Conservation (phyloP, 1,140 invertebrate genomes). For the Philopotamus ludificatus region DNA sequence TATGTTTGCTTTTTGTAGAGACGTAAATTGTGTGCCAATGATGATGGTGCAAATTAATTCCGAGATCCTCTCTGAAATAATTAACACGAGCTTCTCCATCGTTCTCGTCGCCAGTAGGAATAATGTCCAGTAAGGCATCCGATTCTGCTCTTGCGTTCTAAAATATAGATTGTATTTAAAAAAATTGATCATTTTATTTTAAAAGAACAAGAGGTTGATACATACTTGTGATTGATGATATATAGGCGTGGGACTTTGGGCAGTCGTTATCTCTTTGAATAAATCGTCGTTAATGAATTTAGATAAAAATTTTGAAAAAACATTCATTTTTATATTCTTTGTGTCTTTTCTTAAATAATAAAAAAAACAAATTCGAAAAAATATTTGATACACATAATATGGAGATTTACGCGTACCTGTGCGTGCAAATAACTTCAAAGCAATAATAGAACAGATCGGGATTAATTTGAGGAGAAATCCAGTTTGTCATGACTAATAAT, state of each 20-base stretch:
- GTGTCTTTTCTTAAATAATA: slow-evolving; percentile 21
- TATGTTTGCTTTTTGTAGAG: slow-evolving; percentile 46
- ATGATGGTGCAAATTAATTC: slow-evolving; percentile 70
- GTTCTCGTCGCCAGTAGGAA: slow-evolving; percentile 66
- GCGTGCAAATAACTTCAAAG: slow-evolving; percentile 47
- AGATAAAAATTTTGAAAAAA: no score
- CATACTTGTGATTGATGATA: no score
- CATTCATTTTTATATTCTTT: no score
- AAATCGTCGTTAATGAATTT: no score
- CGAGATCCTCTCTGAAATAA: slow-evolving; percentile 66
- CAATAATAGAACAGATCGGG: slow-evolving; percentile 50
- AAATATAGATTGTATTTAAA: slow-evolving; percentile 7
- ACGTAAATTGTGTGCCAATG: slow-evolving; percentile 74
- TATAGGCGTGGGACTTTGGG: no score
- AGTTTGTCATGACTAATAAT: slow-evolving; percentile 3
- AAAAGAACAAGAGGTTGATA: no score
- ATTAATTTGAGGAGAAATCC: slow-evolving; percentile 43
- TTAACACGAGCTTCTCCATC: slow-evolving; percentile 65
- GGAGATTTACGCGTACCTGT: slow-evolving; percentile 40
- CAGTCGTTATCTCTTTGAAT: background rate
- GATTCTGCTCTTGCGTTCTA: slow-evolving; percentile 50
- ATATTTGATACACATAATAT: no score
- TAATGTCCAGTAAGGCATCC: slow-evolving; percentile 64
- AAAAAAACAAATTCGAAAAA: background rate
- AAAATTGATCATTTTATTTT: background rate